Evolutionary conservation across 2,888 invertebrate genomes (phyloP).

Genomic region (Disparrhopalites patrizii): DNA sequence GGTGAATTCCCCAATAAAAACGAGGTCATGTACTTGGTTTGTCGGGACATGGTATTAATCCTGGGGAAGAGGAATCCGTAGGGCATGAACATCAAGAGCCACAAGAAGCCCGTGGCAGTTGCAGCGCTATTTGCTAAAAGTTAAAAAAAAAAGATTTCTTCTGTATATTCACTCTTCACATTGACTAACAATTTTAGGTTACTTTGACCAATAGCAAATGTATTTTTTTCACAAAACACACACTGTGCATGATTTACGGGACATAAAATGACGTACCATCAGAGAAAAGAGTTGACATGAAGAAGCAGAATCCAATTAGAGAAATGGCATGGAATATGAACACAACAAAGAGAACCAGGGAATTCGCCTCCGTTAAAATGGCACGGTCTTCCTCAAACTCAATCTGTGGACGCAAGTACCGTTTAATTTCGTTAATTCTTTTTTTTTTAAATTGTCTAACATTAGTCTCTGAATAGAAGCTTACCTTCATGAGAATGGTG

Average conservation of each 20-base stretch:
- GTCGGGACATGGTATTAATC: conserved; percentile 61
- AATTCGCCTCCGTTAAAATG: conserved; percentile 67
- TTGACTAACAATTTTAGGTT: too few species aligned
- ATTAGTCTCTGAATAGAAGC: not conserved
- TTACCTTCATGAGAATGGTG: conserved; percentile 53
- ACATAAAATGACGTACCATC: conserved; percentile 9
- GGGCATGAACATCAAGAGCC: conserved; percentile 66
- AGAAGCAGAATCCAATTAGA: conserved; percentile 72
- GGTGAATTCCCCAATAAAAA: conserved; percentile 70
- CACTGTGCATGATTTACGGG: too few species aligned
- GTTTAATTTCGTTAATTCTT: not conserved
- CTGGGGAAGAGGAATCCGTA: conserved; percentile 64
- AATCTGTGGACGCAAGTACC: not conserved
- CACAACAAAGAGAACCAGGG: conserved; percentile 65
- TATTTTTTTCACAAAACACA: too few species aligned
- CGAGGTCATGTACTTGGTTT: conserved; percentile 62
- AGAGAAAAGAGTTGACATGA: conserved; percentile 73
- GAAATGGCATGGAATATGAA: conserved; percentile 66
- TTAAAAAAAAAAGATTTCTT: too few species aligned
- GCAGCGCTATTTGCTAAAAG: conserved; percentile 72
- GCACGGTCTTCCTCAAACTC: conserved; percentile 52
- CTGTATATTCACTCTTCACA: too few species aligned
- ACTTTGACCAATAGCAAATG: too few species aligned
- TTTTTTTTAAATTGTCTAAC: too few species aligned
- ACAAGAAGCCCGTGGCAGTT: conserved; percentile 68